Conservation (phyloP, 2,888 invertebrate species). For the Chymomyza caudatula region DNA sequence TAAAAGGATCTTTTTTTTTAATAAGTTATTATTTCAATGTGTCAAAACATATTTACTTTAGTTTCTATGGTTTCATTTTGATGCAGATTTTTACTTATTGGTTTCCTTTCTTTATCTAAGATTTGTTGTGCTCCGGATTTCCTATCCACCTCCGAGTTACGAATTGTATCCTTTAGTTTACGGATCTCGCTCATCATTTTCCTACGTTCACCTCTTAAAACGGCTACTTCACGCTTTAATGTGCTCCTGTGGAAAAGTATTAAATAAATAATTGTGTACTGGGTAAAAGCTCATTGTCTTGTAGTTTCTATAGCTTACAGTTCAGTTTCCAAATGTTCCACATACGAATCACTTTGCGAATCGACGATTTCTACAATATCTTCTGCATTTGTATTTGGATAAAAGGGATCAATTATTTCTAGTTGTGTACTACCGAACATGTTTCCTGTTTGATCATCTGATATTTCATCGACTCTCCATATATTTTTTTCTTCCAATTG, state of each 20-base stretch:
- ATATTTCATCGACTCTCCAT: neutral
- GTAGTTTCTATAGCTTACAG: constrained; percentile 30
- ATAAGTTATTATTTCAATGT: neutral
- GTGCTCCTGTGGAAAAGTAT: constrained; percentile 19
- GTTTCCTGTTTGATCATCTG: neutral
- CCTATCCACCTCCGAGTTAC: neutral
- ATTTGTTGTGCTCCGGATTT: neutral
- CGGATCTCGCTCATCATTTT: constrained; percentile 34
- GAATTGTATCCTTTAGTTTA: constrained; percentile 18
- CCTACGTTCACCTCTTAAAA: constrained; percentile 35
- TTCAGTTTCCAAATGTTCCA: constrained; percentile 40
- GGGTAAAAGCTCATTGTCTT: neutral
- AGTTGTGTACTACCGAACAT: constrained; percentile 10
- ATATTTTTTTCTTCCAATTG: constrained; percentile 10
- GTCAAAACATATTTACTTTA: neutral
- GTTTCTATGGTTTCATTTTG: neutral
- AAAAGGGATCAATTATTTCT: constrained; percentile 24
- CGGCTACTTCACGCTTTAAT: constrained; percentile 35
- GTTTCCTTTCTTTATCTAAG: neutral
- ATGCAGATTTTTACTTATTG: neutral
- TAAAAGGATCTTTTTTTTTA: neutral
- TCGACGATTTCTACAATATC: constrained; percentile 35
- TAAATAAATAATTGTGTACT: too few relatives aligned
- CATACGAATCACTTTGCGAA: constrained; percentile 24
- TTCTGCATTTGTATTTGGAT: constrained; percentile 15